Evolutionary conservation across 2,888 invertebrate species (phyloP).

Genomic region (Chrysodeixis includens): DNA sequence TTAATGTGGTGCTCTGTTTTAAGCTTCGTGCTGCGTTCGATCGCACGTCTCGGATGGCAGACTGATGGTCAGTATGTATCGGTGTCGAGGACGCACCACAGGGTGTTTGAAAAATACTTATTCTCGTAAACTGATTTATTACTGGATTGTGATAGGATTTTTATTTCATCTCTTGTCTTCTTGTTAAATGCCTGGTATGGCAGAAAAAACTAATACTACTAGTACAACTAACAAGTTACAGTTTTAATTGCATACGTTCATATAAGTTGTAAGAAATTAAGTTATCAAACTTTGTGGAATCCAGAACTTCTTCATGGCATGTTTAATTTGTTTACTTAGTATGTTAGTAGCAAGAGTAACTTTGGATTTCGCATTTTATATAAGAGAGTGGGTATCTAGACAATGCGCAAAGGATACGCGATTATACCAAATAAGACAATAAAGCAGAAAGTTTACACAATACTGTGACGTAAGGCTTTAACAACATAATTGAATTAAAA

Average conservation of each 20-base stretch:
- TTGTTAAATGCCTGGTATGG: too few species aligned
- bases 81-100: not conserved
- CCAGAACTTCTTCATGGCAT: not conserved
- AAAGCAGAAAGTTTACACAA: slow-evolving; percentile 51
- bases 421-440: slow-evolving; percentile 43
- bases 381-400: slow-evolving; percentile 35
- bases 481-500: slow-evolving; percentile 46
- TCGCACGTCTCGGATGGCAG: not conserved
- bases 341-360: not conserved
- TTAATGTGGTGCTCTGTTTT: not conserved
- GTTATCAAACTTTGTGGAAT: too few species aligned
- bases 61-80: not conserved
- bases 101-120: not conserved
- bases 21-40: not conserved
- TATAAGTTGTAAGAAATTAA: too few species aligned
- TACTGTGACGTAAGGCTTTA: slow-evolving; percentile 39
- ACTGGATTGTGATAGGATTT: not conserved
- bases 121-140: too few species aligned
- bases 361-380: not conserved
- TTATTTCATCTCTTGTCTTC: too few species aligned
- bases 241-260: too few species aligned
- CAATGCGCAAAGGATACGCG: slow-evolving; percentile 39
- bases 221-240: too few species aligned
- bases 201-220: too few species aligned
- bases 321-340: not conserved